These are phyloP conservation scores for Penaeus vannamei DNA, from an alignment of 1,140 invertebrate genomes.

Conservation along the genomic window DNA sequence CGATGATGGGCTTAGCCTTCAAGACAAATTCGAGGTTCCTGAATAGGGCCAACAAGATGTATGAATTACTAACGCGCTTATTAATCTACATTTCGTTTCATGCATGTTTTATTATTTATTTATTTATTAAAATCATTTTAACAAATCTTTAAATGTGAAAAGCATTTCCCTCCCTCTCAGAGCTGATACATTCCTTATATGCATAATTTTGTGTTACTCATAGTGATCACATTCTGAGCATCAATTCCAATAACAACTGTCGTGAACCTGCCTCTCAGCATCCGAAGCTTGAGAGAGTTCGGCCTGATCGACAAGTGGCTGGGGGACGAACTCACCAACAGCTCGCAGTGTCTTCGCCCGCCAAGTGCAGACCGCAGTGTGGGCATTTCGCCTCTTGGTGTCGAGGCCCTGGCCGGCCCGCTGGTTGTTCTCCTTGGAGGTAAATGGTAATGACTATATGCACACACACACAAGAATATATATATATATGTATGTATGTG, in stretches of 20 bases:
- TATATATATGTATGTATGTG: slow-evolving; percentile 12
- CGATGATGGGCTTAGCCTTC: slow-evolving; percentile 30
- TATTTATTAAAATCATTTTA: too few relatives aligned
- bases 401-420: slow-evolving; percentile 8
- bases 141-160: too few relatives aligned
- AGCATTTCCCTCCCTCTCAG: too few relatives aligned
- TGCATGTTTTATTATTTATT: too few relatives aligned
- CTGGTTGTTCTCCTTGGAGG: slow-evolving; percentile 14
- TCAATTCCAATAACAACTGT: too few relatives aligned
- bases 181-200: background rate
- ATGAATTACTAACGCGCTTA: background rate
- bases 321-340: slow-evolving; percentile 8
- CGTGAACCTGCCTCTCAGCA: too few relatives aligned
- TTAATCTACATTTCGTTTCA: too few relatives aligned
- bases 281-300: background rate
- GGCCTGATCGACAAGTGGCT: slow-evolving; percentile 39
- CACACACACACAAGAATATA: slow-evolving; percentile 5
- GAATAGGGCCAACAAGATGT: slow-evolving; percentile 15
- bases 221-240: too few relatives aligned
- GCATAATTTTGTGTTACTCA: too few relatives aligned
- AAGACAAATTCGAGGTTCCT: slow-evolving; percentile 36
- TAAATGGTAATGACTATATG: background rate
- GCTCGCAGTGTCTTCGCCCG: slow-evolving; percentile 22
- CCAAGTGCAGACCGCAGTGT: background rate
- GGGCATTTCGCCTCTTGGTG: slow-evolving; percentile 5